Evolutionary conservation across 1,140 invertebrate genomes (phyloP), one percentile per base, ranked within the genome.

Genomic region (Rhyacophila brunnea): DNA sequence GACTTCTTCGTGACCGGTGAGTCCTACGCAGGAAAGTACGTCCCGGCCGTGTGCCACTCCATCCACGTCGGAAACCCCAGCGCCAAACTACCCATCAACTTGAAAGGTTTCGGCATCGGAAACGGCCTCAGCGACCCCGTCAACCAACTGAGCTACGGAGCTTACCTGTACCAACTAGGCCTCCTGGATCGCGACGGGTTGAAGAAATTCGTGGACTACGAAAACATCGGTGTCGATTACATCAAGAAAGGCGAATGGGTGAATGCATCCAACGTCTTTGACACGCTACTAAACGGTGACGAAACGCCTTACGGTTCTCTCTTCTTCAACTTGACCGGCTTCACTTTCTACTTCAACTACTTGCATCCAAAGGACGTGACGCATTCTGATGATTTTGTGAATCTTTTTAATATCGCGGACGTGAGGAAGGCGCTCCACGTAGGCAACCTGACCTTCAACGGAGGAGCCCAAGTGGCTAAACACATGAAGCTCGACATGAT

Each of bases 11-110:
- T 94, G 0, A 88, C 88, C 1, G 93, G 92, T 1, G 92, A 95
- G 75, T 94, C 91, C 10, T 95, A 95, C 74, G 92, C 83, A 9
- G 92, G 92, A 2, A 89, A 89, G 69, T 93, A 93, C 78, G 85
- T 92, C 0, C 91, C 91, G n/a, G 85, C 89, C 0, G 70, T 92
- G 11, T 84, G 84, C 0, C 83, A 90, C 68, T 85, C 86, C 13
- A 92, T 94, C 45, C 86, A 92, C 68, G 78, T 81, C 35, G 83
- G 77, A 38, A 82, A 72, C 65, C 74, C 60, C 49, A 62, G 60
- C 35, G 79, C 85, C 6, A 69, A 80, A 48, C 63, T 78, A 6
- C 85, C 84, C 58, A 84, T 87, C 2, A 87, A 87, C 63, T 68
- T 90, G 0, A 83, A 86, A 72, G 88, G 88, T 23, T 71, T 95